Evolutionary conservation across 2,888 invertebrate genomes (phyloP), one percentile per base, ranked within the genome.

Genomic region (Nymphalis polychloros): DNA sequence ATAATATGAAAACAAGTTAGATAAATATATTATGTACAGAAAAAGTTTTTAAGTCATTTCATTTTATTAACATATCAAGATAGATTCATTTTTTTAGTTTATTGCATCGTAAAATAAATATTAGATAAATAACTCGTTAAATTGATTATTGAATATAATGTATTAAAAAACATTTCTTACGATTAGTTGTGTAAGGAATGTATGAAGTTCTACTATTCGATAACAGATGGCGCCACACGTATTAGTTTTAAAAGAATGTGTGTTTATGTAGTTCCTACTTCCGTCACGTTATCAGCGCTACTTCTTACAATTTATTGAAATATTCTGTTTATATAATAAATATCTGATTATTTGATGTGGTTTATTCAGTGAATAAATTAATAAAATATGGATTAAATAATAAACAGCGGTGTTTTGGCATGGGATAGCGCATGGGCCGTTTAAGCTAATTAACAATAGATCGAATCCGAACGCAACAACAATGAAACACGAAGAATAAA

Each of bases 401-500:
- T 64, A 48, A 64, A 61, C 46, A 59, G 47, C 19, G n/a, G 19
- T 66, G 35, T 61, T 80, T 81, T 79, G 79, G 82, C 81, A 80
- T 79, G 79, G 84, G 83, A 81, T 81, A 85, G 87, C 84, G 84
- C 85, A 87, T 87, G 88, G 89, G 83, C 88, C 90, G 90, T 88
- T 91, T 89, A 87, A 91, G 87, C 90, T 92, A 91, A 92, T 92
- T 91, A 91, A 92, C 92, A 92, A 92, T 91, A 92, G 91, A 91
- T 89, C 87, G 88, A 88, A 86, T 87, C 85, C 86, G 86, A 88
- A 85, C 89, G 88, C 87, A 87, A 85, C 85, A 89, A 91, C 92
- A 92, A 92, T 92, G 92, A 90, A 92, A 91, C 90, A 91, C 90
- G 91, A 92, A 92, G 91, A 91, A 92, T 92, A 91, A 92, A 92